Evolutionary conservation across 1,140 invertebrate species (phyloP).

Genomic region (Hydropsyche tenuis): DNA sequence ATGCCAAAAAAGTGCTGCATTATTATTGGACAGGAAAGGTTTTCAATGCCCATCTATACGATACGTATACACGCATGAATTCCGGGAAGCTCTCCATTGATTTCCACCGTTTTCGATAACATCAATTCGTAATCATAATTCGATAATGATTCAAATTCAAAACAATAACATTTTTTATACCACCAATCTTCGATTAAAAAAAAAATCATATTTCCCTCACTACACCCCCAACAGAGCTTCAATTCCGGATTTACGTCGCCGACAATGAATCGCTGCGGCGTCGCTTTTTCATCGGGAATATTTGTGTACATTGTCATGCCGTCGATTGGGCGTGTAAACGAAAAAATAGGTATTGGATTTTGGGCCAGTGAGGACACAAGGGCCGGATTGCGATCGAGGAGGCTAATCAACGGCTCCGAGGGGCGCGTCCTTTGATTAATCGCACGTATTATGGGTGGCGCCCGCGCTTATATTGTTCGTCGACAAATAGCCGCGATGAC

Average conservation of each 20-base stretch:
- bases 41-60: constrained; percentile 16
- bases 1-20: constrained; percentile 50
- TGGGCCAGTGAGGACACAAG: not conserved
- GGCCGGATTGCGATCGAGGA: constrained; percentile 38
- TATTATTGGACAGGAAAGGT: constrained; percentile 45
- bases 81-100: too few species aligned
- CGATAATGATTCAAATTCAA: too few species aligned
- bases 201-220: not conserved
- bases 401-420: constrained; percentile 47
- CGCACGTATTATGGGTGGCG: constrained; percentile 3
- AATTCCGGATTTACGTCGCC: constrained; percentile 24
- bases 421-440: constrained; percentile 34
- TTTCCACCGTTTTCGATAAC: too few species aligned
- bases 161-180: too few species aligned
- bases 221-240: not conserved
- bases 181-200: not conserved
- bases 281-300: constrained; percentile 7
- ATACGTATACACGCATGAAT: not conserved
- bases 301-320: not conserved
- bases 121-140: too few species aligned
- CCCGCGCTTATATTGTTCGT: not conserved
- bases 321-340: constrained; percentile 34
- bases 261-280: constrained; percentile 17
- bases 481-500: constrained; percentile 6
- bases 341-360: constrained; percentile 8